These are phyloP conservation scores for Agonum fuliginosum DNA, from an alignment of 2,888 invertebrate genomes.

Conservation along the genomic window DNA sequence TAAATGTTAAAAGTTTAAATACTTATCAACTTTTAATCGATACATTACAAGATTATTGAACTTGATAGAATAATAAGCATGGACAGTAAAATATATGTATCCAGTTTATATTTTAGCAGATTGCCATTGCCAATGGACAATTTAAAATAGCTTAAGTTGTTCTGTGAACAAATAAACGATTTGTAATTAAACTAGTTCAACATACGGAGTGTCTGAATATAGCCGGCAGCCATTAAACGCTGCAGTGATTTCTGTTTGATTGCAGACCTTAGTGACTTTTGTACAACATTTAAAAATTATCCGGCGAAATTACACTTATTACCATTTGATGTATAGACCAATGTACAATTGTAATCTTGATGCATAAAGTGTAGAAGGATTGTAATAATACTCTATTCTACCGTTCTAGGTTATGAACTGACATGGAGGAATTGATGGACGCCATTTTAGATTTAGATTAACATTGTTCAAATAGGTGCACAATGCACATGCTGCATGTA, in stretches of 20 bases:
- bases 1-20: too few relatives aligned
- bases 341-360: constrained; percentile 43
- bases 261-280: constrained; percentile 43
- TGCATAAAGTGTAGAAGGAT: constrained; percentile 28
- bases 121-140: constrained; percentile 22
- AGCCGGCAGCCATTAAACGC: constrained; percentile 25
- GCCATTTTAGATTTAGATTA: constrained; percentile 26
- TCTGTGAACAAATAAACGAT: constrained; percentile 33
- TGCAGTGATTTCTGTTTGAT: constrained; percentile 49
- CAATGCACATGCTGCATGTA: not conserved
- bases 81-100: not conserved
- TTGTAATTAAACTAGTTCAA: constrained; percentile 41
- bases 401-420: constrained; percentile 22
- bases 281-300: constrained; percentile 40
- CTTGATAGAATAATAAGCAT: constrained; percentile 14
- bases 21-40: not conserved
- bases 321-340: constrained; percentile 52
- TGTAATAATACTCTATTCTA: constrained; percentile 24
- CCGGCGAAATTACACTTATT: constrained; percentile 52
- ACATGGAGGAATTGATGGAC: constrained; percentile 20
- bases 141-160: constrained; percentile 42
- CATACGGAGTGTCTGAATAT: constrained; percentile 43
- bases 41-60: constrained; percentile 23
- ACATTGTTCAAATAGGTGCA: not conserved
- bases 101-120: constrained; percentile 12